These are phyloP conservation scores for Corynorhinus townsendii DNA, from an alignment of 2,113 vertebrate genomes.

Conservation along the genomic window DNA sequence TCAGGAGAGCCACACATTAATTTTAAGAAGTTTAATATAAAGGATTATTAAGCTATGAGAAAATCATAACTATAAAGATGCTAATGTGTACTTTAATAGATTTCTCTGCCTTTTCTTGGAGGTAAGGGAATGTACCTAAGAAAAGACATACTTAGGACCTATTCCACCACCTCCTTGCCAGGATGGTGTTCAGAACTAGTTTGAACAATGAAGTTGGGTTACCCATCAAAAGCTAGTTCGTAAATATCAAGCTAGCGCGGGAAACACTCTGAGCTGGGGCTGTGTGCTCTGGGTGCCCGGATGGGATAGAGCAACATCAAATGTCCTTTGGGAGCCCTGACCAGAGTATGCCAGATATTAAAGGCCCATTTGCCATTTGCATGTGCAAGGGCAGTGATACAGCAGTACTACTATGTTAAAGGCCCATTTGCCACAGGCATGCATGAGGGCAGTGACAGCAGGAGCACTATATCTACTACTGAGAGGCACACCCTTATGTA, in stretches of 20 bases:
- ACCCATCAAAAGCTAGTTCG: background rate
- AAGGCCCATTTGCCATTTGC: too few relatives aligned
- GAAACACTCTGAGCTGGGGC: too few relatives aligned
- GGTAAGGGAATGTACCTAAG: background rate
- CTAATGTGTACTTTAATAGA: background rate
- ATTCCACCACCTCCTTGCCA: background rate
- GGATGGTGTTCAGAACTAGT: background rate
- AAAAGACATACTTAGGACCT: background rate
- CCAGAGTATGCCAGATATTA: too few relatives aligned
- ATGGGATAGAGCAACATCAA: background rate
- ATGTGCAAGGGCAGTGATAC: too few relatives aligned
- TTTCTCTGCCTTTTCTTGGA: background rate
- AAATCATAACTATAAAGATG: background rate
- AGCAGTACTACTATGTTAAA: too few relatives aligned
- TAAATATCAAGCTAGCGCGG: background rate
- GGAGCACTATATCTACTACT: too few relatives aligned
- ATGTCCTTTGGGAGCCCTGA: too few relatives aligned
- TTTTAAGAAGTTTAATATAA: background rate
- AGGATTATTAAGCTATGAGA: background rate
- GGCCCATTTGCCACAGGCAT: too few relatives aligned
- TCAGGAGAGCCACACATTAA: background rate
- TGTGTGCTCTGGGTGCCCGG: background rate
- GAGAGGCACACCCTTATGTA: too few relatives aligned
- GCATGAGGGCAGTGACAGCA: too few relatives aligned
- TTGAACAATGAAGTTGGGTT: background rate